Conservation (phyloP, 2,888 invertebrate species). For the Schizaphis graminum region DNA sequence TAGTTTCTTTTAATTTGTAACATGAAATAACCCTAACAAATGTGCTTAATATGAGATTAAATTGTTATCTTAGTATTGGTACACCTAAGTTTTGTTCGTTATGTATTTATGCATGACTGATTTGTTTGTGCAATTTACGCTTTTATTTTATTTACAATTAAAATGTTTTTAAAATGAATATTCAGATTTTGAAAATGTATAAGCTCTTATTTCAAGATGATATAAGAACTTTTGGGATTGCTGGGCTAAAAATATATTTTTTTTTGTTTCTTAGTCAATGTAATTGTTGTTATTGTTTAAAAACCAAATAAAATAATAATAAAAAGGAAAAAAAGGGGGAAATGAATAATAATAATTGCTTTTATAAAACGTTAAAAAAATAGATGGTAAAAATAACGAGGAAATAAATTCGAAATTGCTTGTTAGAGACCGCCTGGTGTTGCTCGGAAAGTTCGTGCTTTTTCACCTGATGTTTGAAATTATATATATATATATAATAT, state of each 20-base stretch:
- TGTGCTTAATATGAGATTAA: slow-evolving; percentile 11
- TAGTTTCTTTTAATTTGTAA: background rate
- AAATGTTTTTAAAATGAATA: slow-evolving; percentile 27
- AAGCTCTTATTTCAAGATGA: background rate
- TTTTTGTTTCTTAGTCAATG: slow-evolving; percentile 22
- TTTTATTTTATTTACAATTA: slow-evolving; percentile 14
- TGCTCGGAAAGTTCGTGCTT: slow-evolving; percentile 59
- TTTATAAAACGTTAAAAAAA: slow-evolving; percentile 62
- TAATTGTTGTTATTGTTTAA: slow-evolving; percentile 55
- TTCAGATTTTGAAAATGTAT: slow-evolving; percentile 33
- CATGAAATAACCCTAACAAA: background rate
- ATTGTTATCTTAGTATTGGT: slow-evolving; percentile 1
- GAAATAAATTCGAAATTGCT: slow-evolving; percentile 65
- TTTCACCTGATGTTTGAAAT: slow-evolving; percentile 64
- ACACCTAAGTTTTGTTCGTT: slow-evolving; percentile 9
- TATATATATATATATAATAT: slow-evolving; percentile 35
- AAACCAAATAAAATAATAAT: slow-evolving; percentile 48
- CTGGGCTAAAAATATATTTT: slow-evolving; percentile 1
- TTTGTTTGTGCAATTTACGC: background rate
- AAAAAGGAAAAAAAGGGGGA: slow-evolving; percentile 29
- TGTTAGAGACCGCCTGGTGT: slow-evolving; percentile 64
- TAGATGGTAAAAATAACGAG: slow-evolving; percentile 63
- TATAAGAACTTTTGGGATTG: slow-evolving; percentile 11
- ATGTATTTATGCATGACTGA: background rate
- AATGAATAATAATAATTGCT: slow-evolving; percentile 65